These are phyloP conservation scores for Drosophila subsilvestris DNA, from an alignment of 2,888 invertebrate species.

Conservation along the genomic window DNA sequence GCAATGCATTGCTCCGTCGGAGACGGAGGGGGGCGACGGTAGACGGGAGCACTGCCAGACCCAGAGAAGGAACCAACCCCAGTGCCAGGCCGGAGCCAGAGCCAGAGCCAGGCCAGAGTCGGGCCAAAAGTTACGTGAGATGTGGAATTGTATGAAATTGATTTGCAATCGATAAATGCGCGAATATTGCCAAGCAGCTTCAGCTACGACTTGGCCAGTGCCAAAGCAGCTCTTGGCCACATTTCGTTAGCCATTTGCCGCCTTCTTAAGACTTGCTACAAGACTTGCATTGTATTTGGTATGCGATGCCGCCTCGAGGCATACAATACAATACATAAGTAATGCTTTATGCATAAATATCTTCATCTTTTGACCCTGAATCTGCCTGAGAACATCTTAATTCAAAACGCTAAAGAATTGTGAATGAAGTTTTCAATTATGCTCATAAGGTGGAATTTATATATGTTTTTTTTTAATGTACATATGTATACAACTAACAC, in stretches of 20 bases:
- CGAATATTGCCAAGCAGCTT: slow-evolving; percentile 66
- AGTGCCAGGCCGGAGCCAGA: slow-evolving; percentile 4
- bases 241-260: slow-evolving; percentile 37
- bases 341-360: slow-evolving; percentile 33
- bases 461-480: background rate
- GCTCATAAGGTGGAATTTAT: background rate
- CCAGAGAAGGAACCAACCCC: slow-evolving; percentile 9
- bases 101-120: slow-evolving; percentile 6
- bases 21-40: background rate
- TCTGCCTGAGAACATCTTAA: slow-evolving; percentile 39
- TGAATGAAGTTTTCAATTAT: slow-evolving; percentile 5
- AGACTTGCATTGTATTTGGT: background rate
- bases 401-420: slow-evolving; percentile 6
- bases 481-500: too few relatives aligned
- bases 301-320: background rate
- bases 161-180: slow-evolving; percentile 79
- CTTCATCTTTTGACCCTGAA: slow-evolving; percentile 30
- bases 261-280: slow-evolving; percentile 22
- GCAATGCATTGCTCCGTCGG: slow-evolving; percentile 67
- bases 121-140: slow-evolving; percentile 64
- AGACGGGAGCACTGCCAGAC: background rate
- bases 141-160: slow-evolving; percentile 74
- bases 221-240: slow-evolving; percentile 28
- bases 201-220: slow-evolving; percentile 54
- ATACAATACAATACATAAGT: background rate